Evolutionary conservation across 2,113 vertebrate genomes (phyloP), one percentile per base, ranked within the genome.

Genomic region (Menidia beryllina): DNA sequence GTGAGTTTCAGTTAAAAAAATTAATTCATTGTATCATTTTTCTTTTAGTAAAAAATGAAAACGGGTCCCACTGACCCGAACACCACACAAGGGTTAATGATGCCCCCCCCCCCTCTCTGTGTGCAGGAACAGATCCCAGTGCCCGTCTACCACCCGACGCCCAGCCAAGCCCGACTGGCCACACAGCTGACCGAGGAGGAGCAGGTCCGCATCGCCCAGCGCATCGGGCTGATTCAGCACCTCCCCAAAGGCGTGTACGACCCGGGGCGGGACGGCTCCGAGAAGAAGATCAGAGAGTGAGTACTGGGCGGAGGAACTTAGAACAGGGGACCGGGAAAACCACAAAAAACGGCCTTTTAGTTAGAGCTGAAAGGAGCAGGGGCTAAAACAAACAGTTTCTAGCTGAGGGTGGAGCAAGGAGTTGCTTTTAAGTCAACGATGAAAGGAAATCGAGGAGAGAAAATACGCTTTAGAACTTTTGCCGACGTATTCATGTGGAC

Each of bases 251-350:
- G 98, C 36, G 95, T 99, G 84, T 98, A 98, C 19, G 97, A 99
- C 75, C 96, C 96, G 7, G 97, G 97, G 10, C 92, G 95, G 66
- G 97, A 98, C 5, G 96, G 96, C 83, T 97, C 96, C 0, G 97
- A 99, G 91, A 99, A 99, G 89, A 99, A 99, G 92, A 99, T 98
- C 86, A 94, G 97, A 92, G 98, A 99, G 98, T 99, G 81, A 97
- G 98, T 89, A 39, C n/a, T n/a, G n/a, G n/a, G n/a, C n/a, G n/a
- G n/a, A n/a, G n/a, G n/a, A n/a, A n/a, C n/a, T n/a, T n/a, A n/a
- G n/a, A n/a, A n/a, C n/a, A n/a, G n/a, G n/a, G n/a, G n/a, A n/a
- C n/a, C n/a, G n/a, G n/a, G n/a, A n/a, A n/a, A n/a, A n/a, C n/a
- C n/a, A 39, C 1, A 39, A 39, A 14, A 14, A 39, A 4, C 13